Percentiles rank a stretch among this genome's conserved stretches.
Conservation (phyloP, 1,140 invertebrate genomes). For the Belonocnema kinseyi region DNA sequence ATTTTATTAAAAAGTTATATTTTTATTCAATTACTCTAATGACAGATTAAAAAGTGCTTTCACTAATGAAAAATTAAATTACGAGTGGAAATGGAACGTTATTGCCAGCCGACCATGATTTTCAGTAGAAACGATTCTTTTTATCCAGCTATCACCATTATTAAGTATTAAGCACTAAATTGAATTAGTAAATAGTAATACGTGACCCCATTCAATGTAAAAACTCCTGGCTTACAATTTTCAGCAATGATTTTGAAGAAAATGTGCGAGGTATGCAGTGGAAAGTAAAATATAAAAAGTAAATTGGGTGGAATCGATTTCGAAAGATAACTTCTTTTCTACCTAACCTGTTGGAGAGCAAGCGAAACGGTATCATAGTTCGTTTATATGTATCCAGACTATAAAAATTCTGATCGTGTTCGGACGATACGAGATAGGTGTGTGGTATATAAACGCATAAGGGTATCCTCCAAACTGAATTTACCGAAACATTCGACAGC, state of each 20-base stretch:
- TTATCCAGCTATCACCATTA: no score
- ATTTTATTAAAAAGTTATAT: no score
- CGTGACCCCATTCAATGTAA: no score
- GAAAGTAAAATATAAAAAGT: conserved; percentile 1
- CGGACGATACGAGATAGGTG: neutral
- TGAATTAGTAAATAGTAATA: no score
- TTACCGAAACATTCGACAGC: conserved; percentile 44
- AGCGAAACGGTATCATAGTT: neutral
- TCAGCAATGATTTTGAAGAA: neutral
- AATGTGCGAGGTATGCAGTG: neutral
- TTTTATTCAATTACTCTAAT: no score
- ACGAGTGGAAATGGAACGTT: no score
- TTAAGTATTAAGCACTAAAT: no score
- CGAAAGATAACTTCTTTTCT: neutral
- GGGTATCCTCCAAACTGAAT: conserved; percentile 40
- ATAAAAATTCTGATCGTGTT: conserved; percentile 37
- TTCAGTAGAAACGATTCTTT: no score
- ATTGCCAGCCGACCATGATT: no score
- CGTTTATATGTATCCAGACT: conserved; percentile 8
- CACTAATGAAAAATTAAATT: no score
- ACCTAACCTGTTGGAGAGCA: conserved; percentile 17
- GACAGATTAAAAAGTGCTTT: no score
- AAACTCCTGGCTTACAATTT: no score
- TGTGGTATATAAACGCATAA: conserved; percentile 1
- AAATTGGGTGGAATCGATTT: conserved; percentile 38